phyloP scores from a whole-genome alignment of 2,113 vertebrate genomes.

The Choloepus hoffmanni region DNA sequence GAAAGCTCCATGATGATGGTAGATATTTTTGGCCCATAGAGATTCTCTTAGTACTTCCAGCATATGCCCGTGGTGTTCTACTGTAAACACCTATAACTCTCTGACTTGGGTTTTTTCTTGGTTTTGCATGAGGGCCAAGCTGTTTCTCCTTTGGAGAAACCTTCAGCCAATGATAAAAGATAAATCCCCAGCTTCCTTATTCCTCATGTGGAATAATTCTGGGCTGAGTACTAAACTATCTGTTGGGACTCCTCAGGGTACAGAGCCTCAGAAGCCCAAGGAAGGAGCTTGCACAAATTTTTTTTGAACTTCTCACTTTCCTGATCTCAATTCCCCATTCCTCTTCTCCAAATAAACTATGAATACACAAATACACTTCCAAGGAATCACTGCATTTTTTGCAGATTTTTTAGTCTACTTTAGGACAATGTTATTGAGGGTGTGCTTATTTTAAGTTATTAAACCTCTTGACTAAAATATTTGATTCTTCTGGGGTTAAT shows the following conservation, averaged over 20 bases:
- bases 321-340: background rate
- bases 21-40: too few species aligned
- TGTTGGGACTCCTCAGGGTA: too few species aligned
- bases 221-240: too few species aligned
- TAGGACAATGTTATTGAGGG: background rate
- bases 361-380: background rate
- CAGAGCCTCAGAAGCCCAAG: background rate
- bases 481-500: background rate
- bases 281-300: background rate
- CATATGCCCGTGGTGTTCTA: fast-evolving
- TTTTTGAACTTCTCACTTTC: background rate
- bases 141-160: background rate
- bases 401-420: background rate
- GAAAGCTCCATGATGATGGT: too few species aligned
- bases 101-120: background rate
- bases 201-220: too few species aligned
- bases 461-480: background rate
- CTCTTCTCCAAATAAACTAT: background rate
- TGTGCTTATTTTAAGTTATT: background rate
- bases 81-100: background rate
- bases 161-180: background rate
- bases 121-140: background rate
- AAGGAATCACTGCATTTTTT: background rate
- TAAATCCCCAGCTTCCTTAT: background rate
- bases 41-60: background rate